Base-by-base conservation (phyloP, 1,140 invertebrate genomes). In the Drosophila busckii region DNA sequence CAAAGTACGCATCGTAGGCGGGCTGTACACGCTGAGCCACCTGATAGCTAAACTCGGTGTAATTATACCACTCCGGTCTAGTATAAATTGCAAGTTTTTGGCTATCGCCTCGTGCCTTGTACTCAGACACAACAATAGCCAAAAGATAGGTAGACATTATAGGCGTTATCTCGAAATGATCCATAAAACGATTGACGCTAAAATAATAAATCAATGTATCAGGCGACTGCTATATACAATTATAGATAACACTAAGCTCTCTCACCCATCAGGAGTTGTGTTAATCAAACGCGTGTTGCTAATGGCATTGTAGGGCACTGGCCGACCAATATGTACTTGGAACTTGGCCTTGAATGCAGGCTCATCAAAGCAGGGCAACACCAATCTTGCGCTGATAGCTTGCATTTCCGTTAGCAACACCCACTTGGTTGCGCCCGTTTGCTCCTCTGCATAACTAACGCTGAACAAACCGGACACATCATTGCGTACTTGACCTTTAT, bases 351-450 rank as follows among this genome's bases (percentile, higher is more conserved):
- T 97, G 37, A 96, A 91, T 1, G 91, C 90, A 0, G 95, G 95
- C 70, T 97, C 96, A 85, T 97, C 96, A 84, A 96, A 95, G 84
- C 95, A 97, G 0, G 96, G 96, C 70, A 97, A 97, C 0, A 95
- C 93, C 32, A 91, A 89, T 42, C 96, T 89, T 1, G 96, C 96
- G 76, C 93, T 91, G 1, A 93, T 93, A 2, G 95, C 92, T 73
- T 96, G 92, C 66, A 97, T 93, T 75, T 97, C 94, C 25, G 95
- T 96, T 0, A 90, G 89, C 0, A 91, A 89, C 25, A 94, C 88
- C 70, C 89, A 87, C 83, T 76, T 88, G 86, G 38, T 85, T 40
- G 34, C 71, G 2, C 73, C 16, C 1, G 19, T 78, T 65, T 8
- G 41, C 67, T 23, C 88, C 84, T 32, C 88, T 80, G 20, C 50